A percentile compares a stretch with the other conserved stretches of the same genome.
phyloP scores from a whole-genome alignment of 2,113 vertebrate species.

The Anolis carolinensis region DNA sequence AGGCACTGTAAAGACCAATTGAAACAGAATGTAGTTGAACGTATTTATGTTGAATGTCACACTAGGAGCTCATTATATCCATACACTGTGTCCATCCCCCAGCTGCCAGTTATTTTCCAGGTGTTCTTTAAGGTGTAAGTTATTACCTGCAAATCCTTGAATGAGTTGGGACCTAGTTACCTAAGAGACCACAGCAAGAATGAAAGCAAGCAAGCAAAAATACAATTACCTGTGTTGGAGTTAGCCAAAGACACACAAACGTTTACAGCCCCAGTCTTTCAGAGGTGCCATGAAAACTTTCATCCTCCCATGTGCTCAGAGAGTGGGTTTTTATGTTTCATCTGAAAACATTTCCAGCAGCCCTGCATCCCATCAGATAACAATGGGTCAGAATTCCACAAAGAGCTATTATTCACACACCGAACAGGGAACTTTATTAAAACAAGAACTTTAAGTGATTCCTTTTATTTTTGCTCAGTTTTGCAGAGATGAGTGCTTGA shows the following conservation, averaged over 20 bases:
- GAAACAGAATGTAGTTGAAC: not conserved
- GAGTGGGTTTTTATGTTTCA: constrained; percentile 23
- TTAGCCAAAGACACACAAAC: not conserved
- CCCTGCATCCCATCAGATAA: constrained; percentile 30
- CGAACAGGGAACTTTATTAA: constrained; percentile 15
- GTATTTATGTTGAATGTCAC: constrained; percentile 7
- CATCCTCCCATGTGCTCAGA: constrained; percentile 10
- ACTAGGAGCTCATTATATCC: not conserved
- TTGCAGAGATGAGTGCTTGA: constrained; percentile 3
- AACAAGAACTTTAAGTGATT: not conserved
- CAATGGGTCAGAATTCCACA: constrained; percentile 19
- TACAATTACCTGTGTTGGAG: not conserved
- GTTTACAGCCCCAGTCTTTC: constrained; percentile 9
- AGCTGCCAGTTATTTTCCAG: constrained; percentile 26
- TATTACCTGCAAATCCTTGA: constrained; percentile 25
- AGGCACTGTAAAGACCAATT: not conserved
- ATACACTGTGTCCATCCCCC: not conserved
- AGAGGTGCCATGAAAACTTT: constrained; percentile 16
- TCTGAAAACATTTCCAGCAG: constrained; percentile 21
- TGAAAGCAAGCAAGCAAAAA: constrained; percentile 17
- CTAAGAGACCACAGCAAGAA: constrained; percentile 12
- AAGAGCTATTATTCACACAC: constrained; percentile 17
- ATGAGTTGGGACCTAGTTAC: constrained; percentile 13
- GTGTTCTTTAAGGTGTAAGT: constrained; percentile 30
- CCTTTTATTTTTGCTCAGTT: not conserved